Evolutionary conservation across 1,140 invertebrate genomes (phyloP).

Genomic region (Nasonia vitripennis): DNA sequence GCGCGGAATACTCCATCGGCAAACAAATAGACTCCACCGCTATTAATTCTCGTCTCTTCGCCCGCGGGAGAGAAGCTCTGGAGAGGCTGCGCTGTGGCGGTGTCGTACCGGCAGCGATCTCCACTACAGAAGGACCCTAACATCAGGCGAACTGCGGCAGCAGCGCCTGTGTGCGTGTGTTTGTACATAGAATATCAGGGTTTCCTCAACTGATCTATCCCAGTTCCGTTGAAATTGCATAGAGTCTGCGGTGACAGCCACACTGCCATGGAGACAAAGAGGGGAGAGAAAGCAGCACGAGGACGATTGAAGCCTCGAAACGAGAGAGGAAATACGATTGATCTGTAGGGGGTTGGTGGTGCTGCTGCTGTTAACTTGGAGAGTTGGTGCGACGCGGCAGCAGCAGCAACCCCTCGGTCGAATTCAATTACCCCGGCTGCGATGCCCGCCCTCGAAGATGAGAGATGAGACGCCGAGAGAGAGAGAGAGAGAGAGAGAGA

Average conservation of each 20-base stretch:
- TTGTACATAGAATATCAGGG: not conserved
- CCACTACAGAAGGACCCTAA: not conserved
- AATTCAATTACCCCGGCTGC: constrained; percentile 25
- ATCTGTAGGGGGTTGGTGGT: not conserved
- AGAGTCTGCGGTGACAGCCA: not conserved
- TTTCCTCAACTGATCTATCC: constrained; percentile 1
- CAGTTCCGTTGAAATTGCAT: not conserved
- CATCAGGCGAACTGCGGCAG: not conserved
- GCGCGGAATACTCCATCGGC: not conserved
- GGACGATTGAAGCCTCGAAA: constrained; percentile 15
- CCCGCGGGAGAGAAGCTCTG: not conserved
- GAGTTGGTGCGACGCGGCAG: not conserved
- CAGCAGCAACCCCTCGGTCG: not conserved
- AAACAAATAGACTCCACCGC: too few relatives aligned
- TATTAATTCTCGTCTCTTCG: not conserved
- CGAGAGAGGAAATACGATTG: constrained; percentile 13
- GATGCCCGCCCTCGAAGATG: constrained; percentile 7
- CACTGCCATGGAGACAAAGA: not conserved
- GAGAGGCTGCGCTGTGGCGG: not conserved
- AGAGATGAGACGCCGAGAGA: constrained; percentile 2
- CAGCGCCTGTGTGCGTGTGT: not conserved
- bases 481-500: not conserved
- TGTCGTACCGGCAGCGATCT: not conserved
- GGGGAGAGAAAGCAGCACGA: not conserved
- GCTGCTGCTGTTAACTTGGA: not conserved